Evolutionary conservation across 2,888 invertebrate genomes (phyloP), one percentile per base, ranked within the genome.

Genomic region (Epistrophella euchroma): DNA sequence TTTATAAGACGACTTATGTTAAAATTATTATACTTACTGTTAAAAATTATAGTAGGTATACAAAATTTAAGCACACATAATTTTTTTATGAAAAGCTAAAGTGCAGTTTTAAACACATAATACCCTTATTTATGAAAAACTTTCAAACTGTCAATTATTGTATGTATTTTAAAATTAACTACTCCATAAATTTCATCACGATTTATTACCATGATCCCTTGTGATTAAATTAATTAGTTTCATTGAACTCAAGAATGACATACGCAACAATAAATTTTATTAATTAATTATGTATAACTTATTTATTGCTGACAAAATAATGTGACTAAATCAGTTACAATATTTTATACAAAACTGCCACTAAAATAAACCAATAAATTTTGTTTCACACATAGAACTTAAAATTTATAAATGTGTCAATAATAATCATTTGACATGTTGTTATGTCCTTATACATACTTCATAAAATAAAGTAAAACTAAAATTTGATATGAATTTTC

Each of bases 281-380:
- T 47, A 35, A 22, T 71, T 43, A 50, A 58, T 45, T 40, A 40
- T n/a, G n/a, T n/a, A n/a, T 52, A 50, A 60, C 15, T 22, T 60
- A 74, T 80, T 60, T 25, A 52, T 68, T 52, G 11, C 37, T 40
- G 66, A 37, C 52, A 71, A 43, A 43, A 32, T 77, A 35, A 55
- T 62, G 43, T 19, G 13, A 10, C 32, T 13, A 64, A 58, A 50
- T 50, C 35, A 66, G 66, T 50, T 50, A 10, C n/a, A 35, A 47
- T 15, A 15, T 52, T 25, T 7, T 22, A 10, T 22, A 25, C 7
- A 11, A 43, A 71, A 72, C 43, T 37, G 45, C 19, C 37, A 40
- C 11, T 52, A 25, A 52, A 52, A 28, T 15, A 52, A 25, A 52
- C 52, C 32, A 66, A 66, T 66, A 66, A 66, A 66, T 47, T 64